Conservation (phyloP, 2,797 vertebrate species). For the Neomorphus geoffroyi region DNA sequence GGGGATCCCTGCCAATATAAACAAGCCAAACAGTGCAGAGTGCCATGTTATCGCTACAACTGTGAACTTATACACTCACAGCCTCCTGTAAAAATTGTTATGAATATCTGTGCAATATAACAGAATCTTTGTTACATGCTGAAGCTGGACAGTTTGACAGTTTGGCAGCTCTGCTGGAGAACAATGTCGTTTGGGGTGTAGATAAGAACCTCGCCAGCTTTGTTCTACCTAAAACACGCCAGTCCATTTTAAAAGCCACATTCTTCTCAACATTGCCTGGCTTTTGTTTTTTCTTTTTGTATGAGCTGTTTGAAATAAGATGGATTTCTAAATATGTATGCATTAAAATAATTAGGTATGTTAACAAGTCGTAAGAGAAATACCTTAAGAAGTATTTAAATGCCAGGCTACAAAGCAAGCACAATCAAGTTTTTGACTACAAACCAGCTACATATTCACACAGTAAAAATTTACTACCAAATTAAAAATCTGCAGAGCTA, state of each 20-base stretch:
- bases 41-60: conserved; percentile 85
- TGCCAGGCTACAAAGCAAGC: background rate
- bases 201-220: conserved; percentile 73
- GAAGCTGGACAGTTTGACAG: conserved; percentile 79
- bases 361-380: background rate
- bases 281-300: conserved; percentile 21
- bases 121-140: conserved; percentile 80
- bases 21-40: conserved; percentile 83
- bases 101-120: conserved; percentile 84
- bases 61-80: conserved; percentile 82
- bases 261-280: background rate
- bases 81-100: conserved; percentile 84
- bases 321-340: background rate
- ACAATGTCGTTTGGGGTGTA: conserved; percentile 73
- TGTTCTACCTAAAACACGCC: conserved; percentile 62
- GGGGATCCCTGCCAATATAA: conserved; percentile 87
- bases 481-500: background rate
- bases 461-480: background rate
- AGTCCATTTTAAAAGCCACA: conserved; percentile 34
- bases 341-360: background rate
- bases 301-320: conserved; percentile 45
- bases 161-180: conserved; percentile 77
- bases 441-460: background rate
- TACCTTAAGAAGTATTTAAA: background rate
- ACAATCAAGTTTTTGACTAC: background rate